phyloP scores from a whole-genome alignment of 2,888 invertebrate species.

The Plebejus melissa region DNA sequence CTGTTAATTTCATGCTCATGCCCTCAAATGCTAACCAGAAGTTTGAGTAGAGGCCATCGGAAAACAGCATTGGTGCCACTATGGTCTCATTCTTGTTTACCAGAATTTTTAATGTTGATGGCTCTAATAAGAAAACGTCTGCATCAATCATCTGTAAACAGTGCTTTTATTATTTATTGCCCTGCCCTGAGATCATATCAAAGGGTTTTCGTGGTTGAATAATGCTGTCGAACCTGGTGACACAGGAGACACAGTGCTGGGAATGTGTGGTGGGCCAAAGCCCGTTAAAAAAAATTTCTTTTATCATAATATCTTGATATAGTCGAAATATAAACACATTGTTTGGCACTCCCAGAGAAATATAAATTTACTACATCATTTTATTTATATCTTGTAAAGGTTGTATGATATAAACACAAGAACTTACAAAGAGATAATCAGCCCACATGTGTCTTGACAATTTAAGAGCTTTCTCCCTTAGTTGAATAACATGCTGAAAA shows the following conservation, averaged over 20 bases:
- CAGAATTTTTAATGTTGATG: constrained; percentile 80
- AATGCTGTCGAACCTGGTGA: no score
- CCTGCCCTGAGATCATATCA: no score
- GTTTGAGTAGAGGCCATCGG: constrained; percentile 94
- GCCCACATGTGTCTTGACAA: constrained; percentile 90
- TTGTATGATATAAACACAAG: no score
- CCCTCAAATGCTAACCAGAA: constrained; percentile 85
- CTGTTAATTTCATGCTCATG: constrained; percentile 14
- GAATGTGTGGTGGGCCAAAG: no score
- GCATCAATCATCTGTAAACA: constrained; percentile 87
- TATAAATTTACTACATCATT: no score
- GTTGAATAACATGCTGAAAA: constrained; percentile 86
- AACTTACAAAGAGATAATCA: constrained; percentile 89
- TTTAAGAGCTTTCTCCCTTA: constrained; percentile 87
- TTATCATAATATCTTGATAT: not conserved
- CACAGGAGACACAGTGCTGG: no score
- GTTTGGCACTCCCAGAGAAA: no score
- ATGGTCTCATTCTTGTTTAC: constrained; percentile 81
- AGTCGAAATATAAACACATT: no score
- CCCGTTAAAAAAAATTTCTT: constrained; percentile 40
- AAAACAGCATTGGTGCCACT: constrained; percentile 91
- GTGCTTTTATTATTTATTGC: not conserved
- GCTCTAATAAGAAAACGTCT: constrained; percentile 88
- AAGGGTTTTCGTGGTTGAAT: no score
- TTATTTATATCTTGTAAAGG: no score